Conservation (phyloP, 2,888 invertebrate genomes). For the Sicus ferrugineus region DNA sequence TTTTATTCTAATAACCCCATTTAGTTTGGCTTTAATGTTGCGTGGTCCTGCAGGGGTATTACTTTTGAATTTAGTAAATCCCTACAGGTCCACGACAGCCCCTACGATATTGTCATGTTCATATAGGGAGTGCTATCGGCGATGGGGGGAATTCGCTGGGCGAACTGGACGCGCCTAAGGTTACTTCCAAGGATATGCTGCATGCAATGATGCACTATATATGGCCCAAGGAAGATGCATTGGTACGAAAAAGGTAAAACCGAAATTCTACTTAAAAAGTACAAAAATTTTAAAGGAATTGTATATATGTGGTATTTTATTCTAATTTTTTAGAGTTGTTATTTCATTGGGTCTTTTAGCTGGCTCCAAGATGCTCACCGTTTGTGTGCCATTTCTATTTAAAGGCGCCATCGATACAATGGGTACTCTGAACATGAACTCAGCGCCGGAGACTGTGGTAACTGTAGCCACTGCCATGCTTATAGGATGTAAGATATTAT, state of each 20-base stretch:
- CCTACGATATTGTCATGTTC: constrained; percentile 82
- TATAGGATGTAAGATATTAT: constrained; percentile 77
- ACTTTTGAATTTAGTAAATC: constrained; percentile 63
- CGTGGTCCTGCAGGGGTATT: constrained; percentile 61
- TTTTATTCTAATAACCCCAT: neutral
- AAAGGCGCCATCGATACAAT: constrained; percentile 91
- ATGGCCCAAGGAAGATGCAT: constrained; percentile 84
- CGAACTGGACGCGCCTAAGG: constrained; percentile 70
- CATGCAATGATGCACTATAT: constrained; percentile 89
- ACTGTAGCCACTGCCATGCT: constrained; percentile 82
- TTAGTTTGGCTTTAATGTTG: constrained; percentile 56
- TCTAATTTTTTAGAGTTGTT: constrained; percentile 72
- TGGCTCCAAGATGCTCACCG: constrained; percentile 87
- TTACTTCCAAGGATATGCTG: constrained; percentile 81
- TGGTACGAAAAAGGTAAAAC: constrained; percentile 56
- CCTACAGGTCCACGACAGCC: constrained; percentile 61
- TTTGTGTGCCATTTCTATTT: constrained; percentile 94
- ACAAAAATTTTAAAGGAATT: neutral
- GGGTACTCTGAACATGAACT: constrained; percentile 78
- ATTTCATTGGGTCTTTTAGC: constrained; percentile 81
- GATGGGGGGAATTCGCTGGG: constrained; percentile 68
- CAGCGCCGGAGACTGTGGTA: constrained; percentile 81
- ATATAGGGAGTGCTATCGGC: constrained; percentile 78
- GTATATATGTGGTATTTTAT: constrained; percentile 7
- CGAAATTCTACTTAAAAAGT: neutral